phyloP scores from a whole-genome alignment of 2,888 invertebrate genomes.

The Myopa testacea region DNA sequence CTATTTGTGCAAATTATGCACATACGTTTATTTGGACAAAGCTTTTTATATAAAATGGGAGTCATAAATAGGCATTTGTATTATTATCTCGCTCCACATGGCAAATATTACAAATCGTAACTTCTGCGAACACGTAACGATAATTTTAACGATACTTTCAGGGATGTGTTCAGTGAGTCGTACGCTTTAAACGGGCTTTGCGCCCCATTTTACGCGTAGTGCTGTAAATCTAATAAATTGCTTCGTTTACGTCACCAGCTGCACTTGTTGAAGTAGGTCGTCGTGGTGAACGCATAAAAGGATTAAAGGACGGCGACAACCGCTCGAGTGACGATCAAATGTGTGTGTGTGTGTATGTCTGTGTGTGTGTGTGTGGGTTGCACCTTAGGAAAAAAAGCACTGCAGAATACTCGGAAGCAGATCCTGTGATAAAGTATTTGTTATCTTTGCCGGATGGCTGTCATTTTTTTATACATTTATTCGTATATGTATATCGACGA shows the following conservation, averaged over 20 bases:
- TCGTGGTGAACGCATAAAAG: neutral
- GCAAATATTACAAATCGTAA: too few relatives aligned
- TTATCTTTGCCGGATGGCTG: slow-evolving; percentile 47
- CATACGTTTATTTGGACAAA: too few relatives aligned
- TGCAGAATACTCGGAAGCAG: neutral
- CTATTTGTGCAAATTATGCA: too few relatives aligned
- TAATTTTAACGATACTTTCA: too few relatives aligned
- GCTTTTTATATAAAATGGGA: too few relatives aligned
- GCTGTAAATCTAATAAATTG: slow-evolving; percentile 22
- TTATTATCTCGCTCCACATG: too few relatives aligned
- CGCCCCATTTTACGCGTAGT: neutral
- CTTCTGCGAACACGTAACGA: too few relatives aligned
- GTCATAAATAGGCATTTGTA: too few relatives aligned
- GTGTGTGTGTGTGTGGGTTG: neutral
- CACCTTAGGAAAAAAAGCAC: neutral
- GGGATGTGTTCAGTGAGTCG: too few relatives aligned
- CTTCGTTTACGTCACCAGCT: slow-evolving; percentile 11
- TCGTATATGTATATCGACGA: slow-evolving; percentile 38
- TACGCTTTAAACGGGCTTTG: neutral
- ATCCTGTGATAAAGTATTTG: slow-evolving; percentile 40
- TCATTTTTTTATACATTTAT: slow-evolving; percentile 47
- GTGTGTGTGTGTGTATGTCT: neutral
- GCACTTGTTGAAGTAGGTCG: slow-evolving; percentile 26
- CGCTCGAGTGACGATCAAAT: neutral
- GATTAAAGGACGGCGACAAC: slow-evolving; percentile 12